Base-by-base conservation (phyloP, 2,113 vertebrate species). In the Xenotilapia caudafasciata region DNA sequence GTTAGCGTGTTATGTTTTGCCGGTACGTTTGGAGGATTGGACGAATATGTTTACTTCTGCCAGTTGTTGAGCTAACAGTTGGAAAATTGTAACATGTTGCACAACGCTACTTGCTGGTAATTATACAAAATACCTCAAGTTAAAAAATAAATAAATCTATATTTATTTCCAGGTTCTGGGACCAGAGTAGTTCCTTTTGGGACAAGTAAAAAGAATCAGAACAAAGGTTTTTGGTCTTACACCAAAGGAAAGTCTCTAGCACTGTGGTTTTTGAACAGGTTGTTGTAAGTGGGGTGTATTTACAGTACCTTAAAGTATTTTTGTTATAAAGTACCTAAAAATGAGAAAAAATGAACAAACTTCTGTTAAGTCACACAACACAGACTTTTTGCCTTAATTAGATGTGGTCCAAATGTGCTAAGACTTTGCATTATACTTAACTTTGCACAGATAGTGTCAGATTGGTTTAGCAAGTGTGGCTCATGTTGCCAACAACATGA, bases 201-300 rank as follows among this genome's bases (percentile, higher is more conserved):
- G 47, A 13, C 13, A 68, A 21, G 7, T 68, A 21, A 68, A 1
- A 38, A 65, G 10, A 65, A 42, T 40, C 4, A 14, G n/a, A 70
- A 40, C 12, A 14, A 23, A 42, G n/a, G 12, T 70, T 68, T 68
- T 14, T 68, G 12, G 62, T 23, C 65, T 70, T 70, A 23, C 65
- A 42, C 35, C 7, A 70, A 15, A 15, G n/a, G n/a, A 70, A 42
- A 70, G 7, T 42, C 7, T 70, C 2, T 21, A 70, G 35, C 5
- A 70, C 65, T 70, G n/a, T 6, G n/a, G 13, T 42, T 73, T 65
- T 73, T 73, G 68, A 45, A 68, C 62, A 73, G 13, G 35, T 73
- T 45, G 21, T 26, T 45, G 5, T 45, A 26, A 45, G 68, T 73
- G 65, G 38, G 3, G 4, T 4, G 21, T 26, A 0, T 45, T 45